Conservation (phyloP, 2,113 vertebrate species). For the Gymnorhina tibicen region DNA sequence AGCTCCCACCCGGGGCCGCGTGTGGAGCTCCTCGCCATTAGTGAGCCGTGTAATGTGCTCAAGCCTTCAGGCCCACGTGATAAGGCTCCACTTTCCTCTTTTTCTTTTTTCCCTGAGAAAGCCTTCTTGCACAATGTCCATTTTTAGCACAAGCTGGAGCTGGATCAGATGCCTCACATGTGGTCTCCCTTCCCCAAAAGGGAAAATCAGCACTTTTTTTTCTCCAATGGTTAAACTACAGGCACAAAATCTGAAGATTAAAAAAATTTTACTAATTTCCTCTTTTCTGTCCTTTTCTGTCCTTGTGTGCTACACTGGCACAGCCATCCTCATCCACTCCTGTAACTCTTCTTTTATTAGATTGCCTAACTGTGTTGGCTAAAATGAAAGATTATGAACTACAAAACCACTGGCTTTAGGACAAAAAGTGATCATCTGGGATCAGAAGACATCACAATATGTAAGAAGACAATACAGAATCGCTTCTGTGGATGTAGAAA, state of each 20-base stretch:
- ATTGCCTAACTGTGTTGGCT: not conserved
- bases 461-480: not conserved
- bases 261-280: not conserved
- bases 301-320: not conserved
- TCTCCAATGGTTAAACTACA: not conserved
- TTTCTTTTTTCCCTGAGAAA: not conserved
- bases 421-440: not conserved
- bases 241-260: not conserved
- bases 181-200: slow-evolving; percentile 34
- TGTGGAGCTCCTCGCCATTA: not conserved
- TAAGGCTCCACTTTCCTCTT: not conserved
- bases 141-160: slow-evolving; percentile 46
- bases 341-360: not conserved
- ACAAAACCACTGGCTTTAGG: not conserved
- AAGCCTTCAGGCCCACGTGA: not conserved
- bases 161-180: slow-evolving; percentile 59
- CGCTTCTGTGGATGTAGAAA: not conserved
- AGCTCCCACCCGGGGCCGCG: rapidly evolving
- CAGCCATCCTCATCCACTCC: not conserved
- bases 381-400: slow-evolving; percentile 8
- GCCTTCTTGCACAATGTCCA: slow-evolving; percentile 51
- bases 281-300: not conserved
- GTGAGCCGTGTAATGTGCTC: not conserved
- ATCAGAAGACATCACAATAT: not conserved
- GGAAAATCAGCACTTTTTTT: slow-evolving; percentile 52